A percentile compares a stretch with the other conserved stretches of the same genome.
phyloP scores from a whole-genome alignment of 1,140 invertebrate species.

The Saccostrea cuccullata region DNA sequence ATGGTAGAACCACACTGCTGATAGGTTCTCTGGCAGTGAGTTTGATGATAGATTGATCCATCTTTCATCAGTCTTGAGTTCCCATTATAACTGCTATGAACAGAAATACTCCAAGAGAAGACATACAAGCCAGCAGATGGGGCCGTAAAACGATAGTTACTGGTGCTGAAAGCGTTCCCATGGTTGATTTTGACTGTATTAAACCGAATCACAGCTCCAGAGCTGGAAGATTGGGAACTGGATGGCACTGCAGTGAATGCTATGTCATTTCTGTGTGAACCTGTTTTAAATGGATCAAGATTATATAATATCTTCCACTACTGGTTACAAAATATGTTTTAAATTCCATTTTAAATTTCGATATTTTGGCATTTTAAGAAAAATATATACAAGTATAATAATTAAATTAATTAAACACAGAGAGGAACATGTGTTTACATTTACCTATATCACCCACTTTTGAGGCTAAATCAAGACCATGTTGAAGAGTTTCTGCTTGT shows the following conservation, averaged over 20 bases:
- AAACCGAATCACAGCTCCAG: not conserved
- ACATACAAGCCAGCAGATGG: not conserved
- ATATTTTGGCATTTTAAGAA: too few species aligned
- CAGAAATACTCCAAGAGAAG: not conserved
- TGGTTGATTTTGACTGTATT: not conserved
- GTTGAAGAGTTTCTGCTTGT: conserved; percentile 18
- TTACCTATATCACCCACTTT: conserved; percentile 14
- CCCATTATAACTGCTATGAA: not conserved
- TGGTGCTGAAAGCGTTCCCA: not conserved
- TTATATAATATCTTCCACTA: too few species aligned
- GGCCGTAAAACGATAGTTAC: conserved; percentile 12
- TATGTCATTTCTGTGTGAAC: conserved; percentile 2
- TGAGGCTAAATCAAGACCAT: conserved; percentile 2
- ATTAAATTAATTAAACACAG: not conserved
- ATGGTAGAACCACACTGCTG: not conserved
- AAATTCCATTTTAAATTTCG: too few species aligned
- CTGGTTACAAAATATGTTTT: too few species aligned
- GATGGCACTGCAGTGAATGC: not conserved
- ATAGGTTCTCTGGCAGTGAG: not conserved
- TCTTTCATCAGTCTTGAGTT: not conserved
- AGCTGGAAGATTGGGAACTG: not conserved
- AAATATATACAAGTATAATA: too few species aligned
- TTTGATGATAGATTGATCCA: not conserved
- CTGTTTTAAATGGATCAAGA: not conserved
- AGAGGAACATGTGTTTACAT: not conserved